Base-by-base conservation (phyloP, 2,888 invertebrate species). In the Brachypterus glaber region DNA sequence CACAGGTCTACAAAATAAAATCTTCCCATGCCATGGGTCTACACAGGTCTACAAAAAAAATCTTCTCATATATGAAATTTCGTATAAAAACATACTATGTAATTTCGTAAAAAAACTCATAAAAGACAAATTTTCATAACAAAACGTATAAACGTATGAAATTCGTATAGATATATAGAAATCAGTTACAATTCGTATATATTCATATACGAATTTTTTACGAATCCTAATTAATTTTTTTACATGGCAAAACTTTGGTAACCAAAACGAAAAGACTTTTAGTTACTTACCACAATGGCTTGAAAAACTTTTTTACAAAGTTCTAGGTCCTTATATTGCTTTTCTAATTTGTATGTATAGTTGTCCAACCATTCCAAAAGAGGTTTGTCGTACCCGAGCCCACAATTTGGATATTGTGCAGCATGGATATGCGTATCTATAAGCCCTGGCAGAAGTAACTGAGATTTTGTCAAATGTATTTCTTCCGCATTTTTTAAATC, bases 361-460 rank as follows among this genome's bases (percentile, higher is more conserved):
- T 70, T 74, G 15, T 82, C 72, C 4, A 93, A 68, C 93, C 93
- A 93, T 32, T 89, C 82, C 5, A 92, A 60, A 25, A 93, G 67
- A 0, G 81, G 76, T 49, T 76, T 74, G 57, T 90, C 88, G 47
- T 88, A 71, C 0, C 89, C 91, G 8, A 88, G 64, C 0, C 91
- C 92, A 39, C 80, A 69, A 64, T 92, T 91, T 1, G 88, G 85
- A 51, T 84, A 83, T 64, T 93, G 92, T 0, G 88, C 81, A 0
- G 89, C 90, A 68, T 93, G 92, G 7, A 87, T 83, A 59, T 93
- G 93, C 14, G 86, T 82, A 63, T 93, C 92, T 2, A 92, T 72
- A 41, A 93, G 76, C 1, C 92, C 93, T 0, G 92, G 92, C 60
- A 90, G 79, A 9, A 92, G 59, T 55, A 92, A 81, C 63, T 86